phyloP scores from a whole-genome alignment of 2,888 invertebrate species.

The Cerastis rubricosa region DNA sequence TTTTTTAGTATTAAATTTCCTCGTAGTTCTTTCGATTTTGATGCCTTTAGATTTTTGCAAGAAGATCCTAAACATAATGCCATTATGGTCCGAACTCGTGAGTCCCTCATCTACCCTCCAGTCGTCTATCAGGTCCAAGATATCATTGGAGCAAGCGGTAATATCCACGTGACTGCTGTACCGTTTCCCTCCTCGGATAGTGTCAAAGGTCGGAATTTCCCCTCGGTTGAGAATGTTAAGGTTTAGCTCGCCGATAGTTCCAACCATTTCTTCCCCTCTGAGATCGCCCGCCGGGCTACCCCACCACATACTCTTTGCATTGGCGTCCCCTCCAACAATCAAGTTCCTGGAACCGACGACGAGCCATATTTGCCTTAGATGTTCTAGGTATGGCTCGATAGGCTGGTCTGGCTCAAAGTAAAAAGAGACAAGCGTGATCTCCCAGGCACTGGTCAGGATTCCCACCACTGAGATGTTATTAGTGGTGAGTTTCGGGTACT shows the following conservation, averaged over 20 bases:
- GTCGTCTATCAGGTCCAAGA: background rate
- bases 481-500: background rate
- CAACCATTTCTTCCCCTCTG: background rate
- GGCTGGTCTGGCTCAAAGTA: slow-evolving; percentile 7
- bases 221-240: too few relatives aligned
- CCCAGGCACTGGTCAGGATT: slow-evolving; percentile 16
- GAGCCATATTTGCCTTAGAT: background rate
- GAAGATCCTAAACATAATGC: too few relatives aligned
- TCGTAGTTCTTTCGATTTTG: background rate
- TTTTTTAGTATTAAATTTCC: background rate
- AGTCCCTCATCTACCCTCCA: too few relatives aligned
- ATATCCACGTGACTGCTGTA: too few relatives aligned
- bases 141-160: too few relatives aligned
- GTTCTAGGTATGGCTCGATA: background rate
- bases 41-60: too few relatives aligned
- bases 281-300: background rate
- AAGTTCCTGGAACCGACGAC: background rate
- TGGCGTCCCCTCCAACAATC: slow-evolving; percentile 6
- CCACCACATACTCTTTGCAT: slow-evolving; percentile 1
- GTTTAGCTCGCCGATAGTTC: too few relatives aligned
- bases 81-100: background rate
- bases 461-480: background rate
- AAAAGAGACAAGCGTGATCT: slow-evolving; percentile 3
- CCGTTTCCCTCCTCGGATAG: background rate
- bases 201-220: too few relatives aligned